These are phyloP conservation scores for Agrypnia vestita DNA, from an alignment of 1,140 invertebrate species.

Conservation along the genomic window DNA sequence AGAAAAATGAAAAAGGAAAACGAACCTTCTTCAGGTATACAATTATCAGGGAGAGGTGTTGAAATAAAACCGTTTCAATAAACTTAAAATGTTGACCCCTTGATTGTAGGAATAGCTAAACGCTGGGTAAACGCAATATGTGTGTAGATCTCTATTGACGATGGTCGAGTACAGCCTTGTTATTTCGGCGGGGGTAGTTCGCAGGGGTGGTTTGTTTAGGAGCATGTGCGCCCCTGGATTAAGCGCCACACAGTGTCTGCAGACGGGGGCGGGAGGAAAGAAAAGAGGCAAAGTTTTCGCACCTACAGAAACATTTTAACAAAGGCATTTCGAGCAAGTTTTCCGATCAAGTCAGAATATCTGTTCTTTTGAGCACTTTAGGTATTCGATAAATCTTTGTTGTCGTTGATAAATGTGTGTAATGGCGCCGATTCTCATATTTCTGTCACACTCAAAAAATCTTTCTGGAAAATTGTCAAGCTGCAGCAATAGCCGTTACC, in stretches of 20 bases:
- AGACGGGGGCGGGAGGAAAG: background rate
- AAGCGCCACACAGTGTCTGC: slow-evolving; percentile 13
- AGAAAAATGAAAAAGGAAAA: too few relatives aligned
- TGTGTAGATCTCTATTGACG: slow-evolving; percentile 18
- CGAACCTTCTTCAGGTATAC: too few relatives aligned
- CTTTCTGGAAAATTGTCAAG: too few relatives aligned
- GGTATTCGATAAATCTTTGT: slow-evolving; percentile 6
- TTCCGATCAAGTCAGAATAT: slow-evolving; percentile 29
- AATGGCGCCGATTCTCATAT: too few relatives aligned
- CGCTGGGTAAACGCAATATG: background rate
- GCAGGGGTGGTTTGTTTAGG: slow-evolving; percentile 14
- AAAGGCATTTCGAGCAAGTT: slow-evolving; percentile 17
- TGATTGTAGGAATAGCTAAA: background rate
- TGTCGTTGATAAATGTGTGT: background rate
- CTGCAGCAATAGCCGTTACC: too few relatives aligned
- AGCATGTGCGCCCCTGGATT: slow-evolving; percentile 23
- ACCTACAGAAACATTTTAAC: slow-evolving; percentile 16
- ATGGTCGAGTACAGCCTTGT: slow-evolving; percentile 27
- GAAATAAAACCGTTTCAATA: too few relatives aligned
- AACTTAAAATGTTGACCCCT: background rate
- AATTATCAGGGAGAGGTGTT: too few relatives aligned
- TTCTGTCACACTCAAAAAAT: too few relatives aligned
- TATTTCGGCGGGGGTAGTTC: slow-evolving; percentile 19
- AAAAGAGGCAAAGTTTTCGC: slow-evolving; percentile 21
- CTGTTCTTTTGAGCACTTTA: slow-evolving; percentile 4